These are phyloP conservation scores for Drosophila vallismaia DNA, from an alignment of 2,888 invertebrate species.

Conservation along the genomic window DNA sequence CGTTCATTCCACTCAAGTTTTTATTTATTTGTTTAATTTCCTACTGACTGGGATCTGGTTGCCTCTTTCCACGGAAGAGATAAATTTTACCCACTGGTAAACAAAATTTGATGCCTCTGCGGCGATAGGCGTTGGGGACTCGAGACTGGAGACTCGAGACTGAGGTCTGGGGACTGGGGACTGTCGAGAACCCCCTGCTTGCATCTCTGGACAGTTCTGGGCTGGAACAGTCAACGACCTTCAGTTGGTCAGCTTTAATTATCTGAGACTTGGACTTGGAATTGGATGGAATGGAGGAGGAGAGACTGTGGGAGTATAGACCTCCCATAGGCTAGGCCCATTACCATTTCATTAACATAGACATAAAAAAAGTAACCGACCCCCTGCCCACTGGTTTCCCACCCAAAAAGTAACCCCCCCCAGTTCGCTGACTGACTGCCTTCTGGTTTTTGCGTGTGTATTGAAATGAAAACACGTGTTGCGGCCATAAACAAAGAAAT, in stretches of 20 bases:
- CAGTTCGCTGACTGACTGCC: not conserved
- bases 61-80: conserved; percentile 22
- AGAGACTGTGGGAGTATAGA: conserved; percentile 23
- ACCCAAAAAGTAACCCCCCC: not conserved
- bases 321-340: conserved; percentile 35
- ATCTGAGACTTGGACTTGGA: conserved; percentile 27
- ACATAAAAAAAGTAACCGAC: conserved; percentile 56
- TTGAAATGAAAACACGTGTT: conserved; percentile 76
- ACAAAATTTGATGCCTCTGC: conserved; percentile 40
- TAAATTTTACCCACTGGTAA: conserved; percentile 36
- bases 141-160: not conserved
- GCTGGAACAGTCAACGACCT: conserved; percentile 36
- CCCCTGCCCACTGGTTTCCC: conserved; percentile 23
- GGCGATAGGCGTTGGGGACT: conserved; percentile 23
- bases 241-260: conserved; percentile 41
- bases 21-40: conserved; percentile 44
- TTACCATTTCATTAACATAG: conserved; percentile 79
- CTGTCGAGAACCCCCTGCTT: not conserved
- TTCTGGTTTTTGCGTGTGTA: conserved; percentile 34
- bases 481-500: conserved; percentile 76
- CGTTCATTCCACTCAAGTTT: conserved; percentile 26
- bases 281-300: conserved; percentile 3
- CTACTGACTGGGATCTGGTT: not conserved
- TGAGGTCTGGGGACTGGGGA: conserved; percentile 5
- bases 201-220: conserved; percentile 28